Evolutionary conservation across 2,888 invertebrate genomes (phyloP).

Genomic region (Hirudinaria manillensis): DNA sequence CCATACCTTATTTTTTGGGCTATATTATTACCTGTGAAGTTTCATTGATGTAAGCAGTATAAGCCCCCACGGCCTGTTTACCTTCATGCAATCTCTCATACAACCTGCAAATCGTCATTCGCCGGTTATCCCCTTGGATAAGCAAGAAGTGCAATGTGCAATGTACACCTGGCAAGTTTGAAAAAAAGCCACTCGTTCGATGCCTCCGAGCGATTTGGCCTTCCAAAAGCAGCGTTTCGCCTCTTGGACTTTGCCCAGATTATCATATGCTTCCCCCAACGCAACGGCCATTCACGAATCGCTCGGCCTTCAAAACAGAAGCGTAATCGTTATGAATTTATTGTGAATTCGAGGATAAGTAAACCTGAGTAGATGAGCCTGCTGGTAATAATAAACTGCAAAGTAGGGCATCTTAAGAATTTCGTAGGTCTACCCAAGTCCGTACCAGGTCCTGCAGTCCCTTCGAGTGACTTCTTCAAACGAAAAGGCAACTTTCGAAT

Average conservation of each 20-base stretch:
- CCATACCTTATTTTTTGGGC: not conserved
- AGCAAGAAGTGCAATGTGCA: not conserved
- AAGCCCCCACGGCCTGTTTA: constrained; percentile 84
- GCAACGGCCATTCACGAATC: constrained; percentile 95
- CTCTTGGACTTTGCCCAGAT: constrained; percentile 80
- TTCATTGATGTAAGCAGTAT: constrained; percentile 74
- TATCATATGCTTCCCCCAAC: constrained; percentile 90
- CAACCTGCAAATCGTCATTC: constrained; percentile 58
- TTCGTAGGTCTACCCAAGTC: constrained; percentile 95
- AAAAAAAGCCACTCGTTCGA: constrained; percentile 89
- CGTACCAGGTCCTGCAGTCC: constrained; percentile 97
- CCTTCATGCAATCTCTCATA: constrained; percentile 80
- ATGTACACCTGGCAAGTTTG: constrained; percentile 79
- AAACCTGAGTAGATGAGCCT: constrained; percentile 57
- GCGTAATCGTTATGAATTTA: too few species aligned
- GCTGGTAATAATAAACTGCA: constrained; percentile 90
- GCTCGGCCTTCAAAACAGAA: constrained; percentile 66
- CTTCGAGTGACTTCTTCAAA: constrained; percentile 79
- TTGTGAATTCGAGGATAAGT: constrained; percentile 23
- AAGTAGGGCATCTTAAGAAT: constrained; percentile 92
- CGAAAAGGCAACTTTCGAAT: not conserved
- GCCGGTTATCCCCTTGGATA: too few species aligned
- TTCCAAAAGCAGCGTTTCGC: constrained; percentile 96
- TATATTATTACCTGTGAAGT: constrained; percentile 45
- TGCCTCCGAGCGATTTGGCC: constrained; percentile 89